Conservation (phyloP, 2,797 vertebrate species). For the Enteromius fasciolatus region DNA sequence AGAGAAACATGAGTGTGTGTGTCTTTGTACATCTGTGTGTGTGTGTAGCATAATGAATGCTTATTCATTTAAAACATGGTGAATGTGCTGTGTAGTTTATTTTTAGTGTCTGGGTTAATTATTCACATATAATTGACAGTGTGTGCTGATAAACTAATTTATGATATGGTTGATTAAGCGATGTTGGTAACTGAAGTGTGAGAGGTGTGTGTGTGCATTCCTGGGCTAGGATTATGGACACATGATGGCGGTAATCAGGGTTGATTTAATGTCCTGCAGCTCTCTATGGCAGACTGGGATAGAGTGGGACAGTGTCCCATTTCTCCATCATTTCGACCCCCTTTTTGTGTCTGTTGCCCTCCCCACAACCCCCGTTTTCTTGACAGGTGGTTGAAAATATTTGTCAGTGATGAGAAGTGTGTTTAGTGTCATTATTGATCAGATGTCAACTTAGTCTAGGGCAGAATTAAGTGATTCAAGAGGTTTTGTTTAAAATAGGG, state of each 20-base stretch:
- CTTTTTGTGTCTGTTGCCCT: slow-evolving; percentile 39
- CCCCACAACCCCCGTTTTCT: slow-evolving; percentile 59
- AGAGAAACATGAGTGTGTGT: neutral
- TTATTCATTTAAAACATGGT: neutral
- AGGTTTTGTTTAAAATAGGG: neutral
- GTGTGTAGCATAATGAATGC: neutral
- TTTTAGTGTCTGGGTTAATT: slow-evolving; percentile 9
- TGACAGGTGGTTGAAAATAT: slow-evolving; percentile 81
- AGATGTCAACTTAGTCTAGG: slow-evolving; percentile 79
- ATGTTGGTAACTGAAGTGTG: slow-evolving; percentile 11
- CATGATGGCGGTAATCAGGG: slow-evolving; percentile 48
- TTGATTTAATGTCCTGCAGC: slow-evolving; percentile 46
- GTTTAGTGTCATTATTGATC: slow-evolving; percentile 81
- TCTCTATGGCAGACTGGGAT: slow-evolving; percentile 45
- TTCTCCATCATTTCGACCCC: slow-evolving; percentile 52
- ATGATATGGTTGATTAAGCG: neutral
- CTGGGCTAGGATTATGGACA: slow-evolving; percentile 60
- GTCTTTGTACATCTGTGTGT: neutral
- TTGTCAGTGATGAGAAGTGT: slow-evolving; percentile 78
- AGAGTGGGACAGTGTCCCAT: slow-evolving; percentile 47
- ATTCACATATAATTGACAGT: neutral
- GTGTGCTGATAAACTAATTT: slow-evolving; percentile 7
- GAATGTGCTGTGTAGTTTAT: neutral
- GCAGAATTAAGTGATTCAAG: slow-evolving; percentile 70
- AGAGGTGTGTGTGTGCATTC: slow-evolving; percentile 26